Evolutionary conservation across 2,888 invertebrate species (phyloP).

Genomic region (Macrophya alboannulata): DNA sequence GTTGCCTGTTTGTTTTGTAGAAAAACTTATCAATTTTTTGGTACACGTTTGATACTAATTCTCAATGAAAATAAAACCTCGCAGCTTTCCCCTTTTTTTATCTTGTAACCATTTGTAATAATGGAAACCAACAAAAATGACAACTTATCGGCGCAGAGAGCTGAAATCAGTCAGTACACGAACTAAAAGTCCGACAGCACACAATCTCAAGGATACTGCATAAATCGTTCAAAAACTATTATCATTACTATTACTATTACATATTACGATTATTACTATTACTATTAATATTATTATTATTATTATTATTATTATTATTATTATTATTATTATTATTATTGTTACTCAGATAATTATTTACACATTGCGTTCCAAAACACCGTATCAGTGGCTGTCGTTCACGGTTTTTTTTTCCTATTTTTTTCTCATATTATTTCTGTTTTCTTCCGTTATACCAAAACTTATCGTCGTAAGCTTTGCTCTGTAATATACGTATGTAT

Average conservation of each 20-base stretch:
- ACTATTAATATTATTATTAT: neutral
- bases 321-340: neutral
- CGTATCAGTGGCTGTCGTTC: neutral
- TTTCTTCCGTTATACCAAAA: neutral
- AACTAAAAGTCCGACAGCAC: neutral
- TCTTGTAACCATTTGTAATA: slow-evolving; percentile 50
- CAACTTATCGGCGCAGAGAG: slow-evolving; percentile 67
- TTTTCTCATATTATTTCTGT: neutral
- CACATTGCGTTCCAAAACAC: neutral
- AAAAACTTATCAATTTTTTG: too few species aligned
- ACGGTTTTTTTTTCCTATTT: neutral
- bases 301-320: neutral
- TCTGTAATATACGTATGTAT: too few species aligned
- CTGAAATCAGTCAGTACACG: slow-evolving; percentile 64
- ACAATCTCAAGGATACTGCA: neutral
- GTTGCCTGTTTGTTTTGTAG: too few species aligned
- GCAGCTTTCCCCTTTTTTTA: neutral
- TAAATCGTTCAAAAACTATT: neutral
- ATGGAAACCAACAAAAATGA: slow-evolving; percentile 65
- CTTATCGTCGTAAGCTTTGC: too few species aligned
- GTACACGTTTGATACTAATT: too few species aligned
- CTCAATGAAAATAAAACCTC: too few species aligned
- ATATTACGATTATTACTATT: neutral
- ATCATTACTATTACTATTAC: neutral
- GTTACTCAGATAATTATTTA: neutral